Base-by-base conservation (phyloP, 1,140 invertebrate genomes). In the Zaprionus kolodkinae region DNA sequence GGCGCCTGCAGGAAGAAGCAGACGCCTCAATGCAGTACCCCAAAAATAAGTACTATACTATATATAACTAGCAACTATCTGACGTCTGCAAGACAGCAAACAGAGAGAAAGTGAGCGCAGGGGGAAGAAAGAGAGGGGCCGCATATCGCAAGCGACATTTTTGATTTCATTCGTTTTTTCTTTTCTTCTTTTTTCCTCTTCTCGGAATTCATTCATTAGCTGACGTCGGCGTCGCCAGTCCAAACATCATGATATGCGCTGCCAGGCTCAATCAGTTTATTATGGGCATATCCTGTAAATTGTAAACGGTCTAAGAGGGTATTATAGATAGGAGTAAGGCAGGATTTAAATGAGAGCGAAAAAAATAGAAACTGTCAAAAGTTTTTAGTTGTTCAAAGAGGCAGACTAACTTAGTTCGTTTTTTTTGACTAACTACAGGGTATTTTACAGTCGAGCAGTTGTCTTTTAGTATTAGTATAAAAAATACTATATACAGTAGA, bases 171-270 rank as follows among this genome's bases (percentile, higher is more conserved):
- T 80, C 43, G 43, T 36, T 55, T 50, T 57, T 57, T 9, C n/a
- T 13, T 6, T 43, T 55, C 45, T 57, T 21, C 2, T 57, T 6
- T 43, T 13, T 6, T 43, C 13, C 15, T 45, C 36, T 66, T 70
- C 76, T 66, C 75, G 70, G 63, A 81, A 66, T 65, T 69, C 66
- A 78, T 63, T 77, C 52, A 78, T 60, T 74, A 77, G 61, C 75
- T 69, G 83, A 82, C 79, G 83, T 86, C 45, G 61, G 27, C 74
- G 36, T 43, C 66, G 69, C 65, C 76, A 25, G 68, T 60, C 79
- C 79, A 72, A 48, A 62, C 78, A 75, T 81, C 76, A 73, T 62
- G 68, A 72, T 83, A 83, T 72, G 67, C 69, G 27, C 50, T 68
- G 17, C n/a, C 15, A 48, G 59, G 59, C 70, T 69, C 17, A 27